Evolutionary conservation across 2,888 invertebrate species (phyloP).

Genomic region (Ochropacha duplaris): DNA sequence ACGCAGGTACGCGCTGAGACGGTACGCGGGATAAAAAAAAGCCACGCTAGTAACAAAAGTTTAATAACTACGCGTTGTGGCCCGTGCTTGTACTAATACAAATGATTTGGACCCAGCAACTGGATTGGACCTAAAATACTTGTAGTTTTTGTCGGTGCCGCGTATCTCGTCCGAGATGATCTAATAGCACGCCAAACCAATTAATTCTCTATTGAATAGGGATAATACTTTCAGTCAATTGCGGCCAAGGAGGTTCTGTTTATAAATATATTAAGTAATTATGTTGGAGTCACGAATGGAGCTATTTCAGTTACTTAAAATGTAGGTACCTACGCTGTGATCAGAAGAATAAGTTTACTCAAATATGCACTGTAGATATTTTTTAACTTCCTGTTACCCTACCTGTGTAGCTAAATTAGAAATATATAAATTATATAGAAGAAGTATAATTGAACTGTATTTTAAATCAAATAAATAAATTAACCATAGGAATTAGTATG

Average conservation of each 20-base stretch:
- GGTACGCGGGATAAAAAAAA: slow-evolving; percentile 48
- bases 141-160: slow-evolving; percentile 22
- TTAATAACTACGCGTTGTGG: slow-evolving; percentile 69
- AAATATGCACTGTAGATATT: no score
- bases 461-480: neutral
- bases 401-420: no score
- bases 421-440: no score
- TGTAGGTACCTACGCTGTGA: neutral
- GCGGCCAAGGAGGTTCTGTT: neutral
- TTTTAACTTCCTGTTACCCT: no score
- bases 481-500: neutral
- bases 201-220: neutral
- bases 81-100: slow-evolving; percentile 44
- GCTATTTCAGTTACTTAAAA: neutral
- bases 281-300: neutral
- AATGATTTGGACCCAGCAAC: slow-evolving; percentile 27
- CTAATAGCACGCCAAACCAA: neutral
- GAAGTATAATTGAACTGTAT: no score
- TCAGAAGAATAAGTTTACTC: neutral
- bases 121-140: slow-evolving; percentile 36
- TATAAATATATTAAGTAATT: neutral
- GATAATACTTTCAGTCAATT: neutral
- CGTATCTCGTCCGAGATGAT: neutral
- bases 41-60: slow-evolving; percentile 73
- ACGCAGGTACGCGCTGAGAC: slow-evolving; percentile 66